phyloP scores from a whole-genome alignment of 2,113 vertebrate genomes.

The Platanista minor region DNA sequence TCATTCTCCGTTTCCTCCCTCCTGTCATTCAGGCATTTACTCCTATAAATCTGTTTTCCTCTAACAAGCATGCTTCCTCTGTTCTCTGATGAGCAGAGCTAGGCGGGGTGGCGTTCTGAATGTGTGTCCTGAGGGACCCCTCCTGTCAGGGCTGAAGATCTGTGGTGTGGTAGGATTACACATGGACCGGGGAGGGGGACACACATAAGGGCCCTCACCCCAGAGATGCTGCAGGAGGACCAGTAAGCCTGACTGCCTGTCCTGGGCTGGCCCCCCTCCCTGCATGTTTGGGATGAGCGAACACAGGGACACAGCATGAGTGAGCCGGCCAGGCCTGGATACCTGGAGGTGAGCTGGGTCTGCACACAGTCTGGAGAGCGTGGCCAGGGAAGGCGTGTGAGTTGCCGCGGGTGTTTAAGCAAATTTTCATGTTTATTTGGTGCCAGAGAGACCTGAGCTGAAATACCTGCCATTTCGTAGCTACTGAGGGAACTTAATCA shows the following conservation, averaged over 20 bases:
- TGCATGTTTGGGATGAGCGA: background rate
- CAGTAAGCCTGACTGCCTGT: too few species aligned
- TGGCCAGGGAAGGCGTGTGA: background rate
- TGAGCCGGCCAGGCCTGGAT: fast-evolving
- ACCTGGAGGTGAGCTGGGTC: background rate
- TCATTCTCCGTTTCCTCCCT: background rate
- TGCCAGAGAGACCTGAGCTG: background rate
- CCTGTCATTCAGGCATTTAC: background rate
- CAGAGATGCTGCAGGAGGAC: fast-evolving
- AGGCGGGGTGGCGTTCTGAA: fast-evolving
- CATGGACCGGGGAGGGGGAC: fast-evolving
- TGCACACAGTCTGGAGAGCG: fast-evolving
- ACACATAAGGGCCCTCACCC: fast-evolving
- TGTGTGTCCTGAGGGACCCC: fast-evolving
- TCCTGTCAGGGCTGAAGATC: too few species aligned
- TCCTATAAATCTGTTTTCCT: background rate
- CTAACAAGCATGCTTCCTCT: background rate
- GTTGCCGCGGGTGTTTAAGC: background rate
- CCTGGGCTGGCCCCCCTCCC: fast-evolving
- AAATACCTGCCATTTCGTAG: background rate
- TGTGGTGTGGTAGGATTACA: too few species aligned
- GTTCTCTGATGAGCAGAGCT: fast-evolving
- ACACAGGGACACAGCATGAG: background rate
- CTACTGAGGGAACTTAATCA: too few species aligned
- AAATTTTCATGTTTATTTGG: background rate